A percentile compares a stretch with the other conserved stretches of the same genome.
phyloP scores from a whole-genome alignment of 2,797 vertebrate genomes.

The Craterocephalus amniculus region DNA sequence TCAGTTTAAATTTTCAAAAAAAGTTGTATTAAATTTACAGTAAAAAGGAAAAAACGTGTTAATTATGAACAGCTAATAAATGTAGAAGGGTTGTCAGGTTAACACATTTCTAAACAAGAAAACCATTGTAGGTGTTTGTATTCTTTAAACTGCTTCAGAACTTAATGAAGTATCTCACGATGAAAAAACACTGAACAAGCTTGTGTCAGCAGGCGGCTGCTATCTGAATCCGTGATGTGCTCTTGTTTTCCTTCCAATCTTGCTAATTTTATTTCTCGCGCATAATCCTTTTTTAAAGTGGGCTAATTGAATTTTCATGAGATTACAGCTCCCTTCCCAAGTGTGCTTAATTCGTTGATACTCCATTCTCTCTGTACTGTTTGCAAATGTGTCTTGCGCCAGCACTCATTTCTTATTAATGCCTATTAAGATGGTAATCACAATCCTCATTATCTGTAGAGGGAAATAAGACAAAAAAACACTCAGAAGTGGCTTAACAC shows the following conservation, averaged over 20 bases:
- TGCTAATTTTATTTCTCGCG: constrained; percentile 55
- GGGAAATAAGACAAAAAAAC: neutral
- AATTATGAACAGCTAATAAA: too few relatives aligned
- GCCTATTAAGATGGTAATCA: constrained; percentile 69
- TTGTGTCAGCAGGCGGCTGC: too few relatives aligned
- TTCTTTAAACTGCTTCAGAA: too few relatives aligned
- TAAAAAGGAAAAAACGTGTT: too few relatives aligned
- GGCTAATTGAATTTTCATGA: constrained; percentile 73
- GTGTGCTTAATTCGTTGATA: constrained; percentile 56
- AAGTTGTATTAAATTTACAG: too few relatives aligned
- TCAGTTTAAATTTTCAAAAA: too few relatives aligned
- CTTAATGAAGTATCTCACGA: too few relatives aligned
- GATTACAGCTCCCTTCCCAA: constrained; percentile 58
- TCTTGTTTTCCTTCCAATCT: constrained; percentile 39
- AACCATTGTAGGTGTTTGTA: too few relatives aligned
- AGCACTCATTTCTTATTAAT: constrained; percentile 66
- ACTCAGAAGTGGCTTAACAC: constrained; percentile 36
- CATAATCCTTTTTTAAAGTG: constrained; percentile 63
- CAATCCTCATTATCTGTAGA: constrained; percentile 56
- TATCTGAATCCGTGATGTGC: constrained; percentile 15
- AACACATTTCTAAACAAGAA: too few relatives aligned
- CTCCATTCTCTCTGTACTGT: constrained; percentile 44
- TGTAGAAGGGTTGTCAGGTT: too few relatives aligned
- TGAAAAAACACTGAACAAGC: too few relatives aligned
- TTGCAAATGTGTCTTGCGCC: constrained; percentile 60